A percentile compares a stretch with the other conserved stretches of the same genome.
phyloP scores from a whole-genome alignment of 2,888 invertebrate species.

The Chrysotoxum bicinctum region DNA sequence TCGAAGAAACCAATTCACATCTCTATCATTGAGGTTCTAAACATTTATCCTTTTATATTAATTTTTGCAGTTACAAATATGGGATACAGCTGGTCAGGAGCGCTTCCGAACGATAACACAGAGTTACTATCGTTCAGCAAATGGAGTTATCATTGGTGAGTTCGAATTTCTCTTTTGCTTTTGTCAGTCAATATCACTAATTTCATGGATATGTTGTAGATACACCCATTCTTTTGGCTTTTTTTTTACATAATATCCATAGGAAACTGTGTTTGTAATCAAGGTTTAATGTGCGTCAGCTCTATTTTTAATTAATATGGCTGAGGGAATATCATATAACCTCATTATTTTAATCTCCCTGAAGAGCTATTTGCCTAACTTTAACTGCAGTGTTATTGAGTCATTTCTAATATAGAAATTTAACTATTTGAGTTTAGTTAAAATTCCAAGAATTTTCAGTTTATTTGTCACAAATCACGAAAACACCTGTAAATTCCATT shows the following conservation, averaged over 20 bases:
- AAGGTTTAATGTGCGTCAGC: constrained; percentile 26
- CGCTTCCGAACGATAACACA: constrained; percentile 98
- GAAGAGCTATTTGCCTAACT: neutral
- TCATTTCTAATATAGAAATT: constrained; percentile 22
- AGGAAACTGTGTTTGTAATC: neutral
- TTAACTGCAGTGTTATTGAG: constrained; percentile 4
- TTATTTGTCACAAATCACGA: constrained; percentile 34
- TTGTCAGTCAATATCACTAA: neutral
- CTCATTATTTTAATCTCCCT: constrained; percentile 20
- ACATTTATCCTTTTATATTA: neutral
- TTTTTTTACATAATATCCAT: neutral
- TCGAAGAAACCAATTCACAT: neutral
- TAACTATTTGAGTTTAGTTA: neutral
- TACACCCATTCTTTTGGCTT: constrained; percentile 23
- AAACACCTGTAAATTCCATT: neutral
- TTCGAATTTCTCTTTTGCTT: neutral
- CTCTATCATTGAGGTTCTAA: neutral
- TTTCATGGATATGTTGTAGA: neutral
- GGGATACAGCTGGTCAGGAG: constrained; percentile 99
- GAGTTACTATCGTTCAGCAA: constrained; percentile 97
- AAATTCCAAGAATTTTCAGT: constrained; percentile 2
- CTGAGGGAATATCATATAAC: neutral
- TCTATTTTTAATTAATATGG: constrained; percentile 47
- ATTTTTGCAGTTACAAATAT: constrained; percentile 87
- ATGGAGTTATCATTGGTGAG: constrained; percentile 95